Base-by-base conservation (phyloP, 2,797 vertebrate species). In the Tragelaphus oryx region DNA sequence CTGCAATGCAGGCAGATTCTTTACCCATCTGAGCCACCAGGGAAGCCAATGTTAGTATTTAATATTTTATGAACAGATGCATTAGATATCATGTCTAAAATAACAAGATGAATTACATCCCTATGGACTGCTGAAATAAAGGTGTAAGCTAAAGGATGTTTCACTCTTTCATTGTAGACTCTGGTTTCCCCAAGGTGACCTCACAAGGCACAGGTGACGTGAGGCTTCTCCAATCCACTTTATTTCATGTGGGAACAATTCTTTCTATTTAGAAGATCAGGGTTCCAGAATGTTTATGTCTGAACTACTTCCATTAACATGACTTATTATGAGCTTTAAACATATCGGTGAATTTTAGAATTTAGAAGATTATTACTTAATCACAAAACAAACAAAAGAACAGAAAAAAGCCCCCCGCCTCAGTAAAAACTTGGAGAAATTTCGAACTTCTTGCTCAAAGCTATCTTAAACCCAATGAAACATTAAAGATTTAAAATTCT, bases 401-500 rank as follows among this genome's bases (percentile, higher is more conserved):
- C 22, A 71, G 37, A 54, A 82, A 96, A 94, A 95, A 91, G 24
- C 28, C 6, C 1, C 2, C 3, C 46, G 2, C 33, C 17, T 85
- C 8, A 50, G 28, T 86, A n/a, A 84, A 87, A 89, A 79, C 48
- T 95, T 91, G 5, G 20, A 9, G 3, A 95, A 91, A 85, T 87
- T 50, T 95, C 4, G 5, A 95, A 87, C n/a, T 84, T 94, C 55
- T 37, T 84, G 20, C 20, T 87, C n/a, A 55, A 95, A 87, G 81
- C 46, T 46, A 30, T 80, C 44, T 44, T 82, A 92, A 93, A 92
- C 18, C 48, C 30, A 93, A 12, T 50, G 26, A 65, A 85, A 74
- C 10, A 95, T 59, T 94, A 93, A 95, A 90, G 2, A 20, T 16
- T 87, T 54, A 88, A 96, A 90, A 93, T 60, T 37, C 3, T 94